A percentile compares a stretch with the other conserved stretches of the same genome.
These are phyloP conservation scores for Coilia nasus DNA, from an alignment of 2,797 vertebrate genomes.

Conservation along the genomic window DNA sequence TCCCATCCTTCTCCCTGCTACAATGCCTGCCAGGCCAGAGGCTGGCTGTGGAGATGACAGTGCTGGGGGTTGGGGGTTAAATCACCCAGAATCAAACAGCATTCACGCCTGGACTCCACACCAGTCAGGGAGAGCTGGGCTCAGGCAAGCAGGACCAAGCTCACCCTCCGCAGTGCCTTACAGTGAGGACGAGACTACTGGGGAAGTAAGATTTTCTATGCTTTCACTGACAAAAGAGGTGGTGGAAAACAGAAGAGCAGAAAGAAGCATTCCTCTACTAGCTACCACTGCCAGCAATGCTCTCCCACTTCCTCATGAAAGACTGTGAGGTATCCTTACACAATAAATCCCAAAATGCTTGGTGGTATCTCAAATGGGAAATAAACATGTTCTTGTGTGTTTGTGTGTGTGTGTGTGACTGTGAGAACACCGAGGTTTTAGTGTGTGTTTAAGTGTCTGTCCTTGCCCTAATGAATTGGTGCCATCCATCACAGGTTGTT, in stretches of 20 bases:
- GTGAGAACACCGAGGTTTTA: conserved; percentile 60
- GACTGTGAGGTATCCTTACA: too few relatives aligned
- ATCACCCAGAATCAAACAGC: background rate
- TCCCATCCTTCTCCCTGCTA: background rate
- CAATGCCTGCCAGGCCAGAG: background rate
- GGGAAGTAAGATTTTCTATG: background rate
- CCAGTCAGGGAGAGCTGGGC: background rate
- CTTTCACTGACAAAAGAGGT: background rate
- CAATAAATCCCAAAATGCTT: background rate
- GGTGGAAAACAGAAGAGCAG: background rate
- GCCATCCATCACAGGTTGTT: conserved; percentile 83
- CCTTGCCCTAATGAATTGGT: conserved; percentile 53
- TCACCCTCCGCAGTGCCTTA: background rate
- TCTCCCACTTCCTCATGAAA: too few relatives aligned
- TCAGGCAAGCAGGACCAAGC: background rate
- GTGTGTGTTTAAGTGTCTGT: conserved; percentile 47
- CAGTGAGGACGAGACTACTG: background rate
- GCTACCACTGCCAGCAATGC: too few relatives aligned
- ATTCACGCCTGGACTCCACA: background rate
- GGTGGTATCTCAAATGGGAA: background rate
- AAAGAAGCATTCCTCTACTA: background rate
- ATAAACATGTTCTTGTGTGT: background rate
- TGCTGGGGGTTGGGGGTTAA: background rate
- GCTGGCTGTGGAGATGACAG: background rate
- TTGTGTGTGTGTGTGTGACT: conserved; percentile 37